Evolutionary conservation across 2,888 invertebrate species (phyloP).

Genomic region (Campaea margaritaria): DNA sequence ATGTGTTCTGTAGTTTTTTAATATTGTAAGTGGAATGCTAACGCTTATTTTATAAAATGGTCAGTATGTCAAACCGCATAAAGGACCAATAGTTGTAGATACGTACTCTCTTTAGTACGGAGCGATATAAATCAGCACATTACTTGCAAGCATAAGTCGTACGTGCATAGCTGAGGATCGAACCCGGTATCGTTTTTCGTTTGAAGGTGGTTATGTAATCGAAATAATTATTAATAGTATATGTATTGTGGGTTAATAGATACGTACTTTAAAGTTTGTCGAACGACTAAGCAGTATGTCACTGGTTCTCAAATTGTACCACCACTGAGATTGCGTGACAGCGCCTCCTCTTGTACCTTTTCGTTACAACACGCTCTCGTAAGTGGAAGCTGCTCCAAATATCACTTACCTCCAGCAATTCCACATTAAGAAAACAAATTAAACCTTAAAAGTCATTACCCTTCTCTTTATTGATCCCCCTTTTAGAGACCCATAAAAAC

Average conservation of each 20-base stretch:
- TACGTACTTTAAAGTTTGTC: too few species aligned
- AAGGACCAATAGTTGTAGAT: too few species aligned
- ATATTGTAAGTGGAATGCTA: too few species aligned
- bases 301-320: slow-evolving; percentile 39
- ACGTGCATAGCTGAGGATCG: too few species aligned
- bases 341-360: slow-evolving; percentile 42
- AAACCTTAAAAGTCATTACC: slow-evolving; percentile 37
- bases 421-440: slow-evolving; percentile 43
- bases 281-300: slow-evolving; percentile 30
- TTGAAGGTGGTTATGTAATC: neutral
- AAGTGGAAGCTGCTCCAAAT: slow-evolving; percentile 49
- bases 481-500: slow-evolving; percentile 43
- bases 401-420: slow-evolving; percentile 41
- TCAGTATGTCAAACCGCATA: too few species aligned
- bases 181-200: neutral
- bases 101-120: too few species aligned
- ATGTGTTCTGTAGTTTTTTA: too few species aligned
- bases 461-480: slow-evolving; percentile 36
- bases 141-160: too few species aligned
- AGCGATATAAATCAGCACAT: too few species aligned
- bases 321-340: slow-evolving; percentile 51
- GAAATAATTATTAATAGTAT: neutral
- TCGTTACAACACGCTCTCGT: slow-evolving; percentile 40
- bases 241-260: neutral
- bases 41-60: too few species aligned